phyloP scores from a whole-genome alignment of 2,888 invertebrate species.

The Diarsia dahlii region DNA sequence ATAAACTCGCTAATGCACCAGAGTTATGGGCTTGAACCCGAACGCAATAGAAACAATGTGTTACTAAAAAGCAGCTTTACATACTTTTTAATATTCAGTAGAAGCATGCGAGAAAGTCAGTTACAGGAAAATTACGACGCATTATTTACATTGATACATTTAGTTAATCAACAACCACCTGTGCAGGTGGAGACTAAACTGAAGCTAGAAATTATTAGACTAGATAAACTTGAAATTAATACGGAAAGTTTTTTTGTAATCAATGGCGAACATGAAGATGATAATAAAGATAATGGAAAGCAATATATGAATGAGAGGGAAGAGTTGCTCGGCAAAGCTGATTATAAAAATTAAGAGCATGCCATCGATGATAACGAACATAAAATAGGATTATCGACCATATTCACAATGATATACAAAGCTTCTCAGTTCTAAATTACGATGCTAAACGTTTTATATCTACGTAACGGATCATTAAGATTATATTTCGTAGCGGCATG shows the following conservation, averaged over 20 bases:
- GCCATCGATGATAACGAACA: slow-evolving; percentile 35
- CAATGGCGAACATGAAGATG: slow-evolving; percentile 17
- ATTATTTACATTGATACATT: slow-evolving; percentile 59
- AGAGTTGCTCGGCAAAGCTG: slow-evolving; percentile 31
- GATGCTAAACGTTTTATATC: slow-evolving; percentile 63
- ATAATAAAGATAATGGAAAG: slow-evolving; percentile 18
- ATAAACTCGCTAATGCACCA: slow-evolving; percentile 29
- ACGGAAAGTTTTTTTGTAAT: slow-evolving; percentile 23
- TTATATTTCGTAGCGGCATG: slow-evolving; percentile 53
- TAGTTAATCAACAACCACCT: slow-evolving; percentile 51
- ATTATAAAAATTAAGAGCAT: slow-evolving; percentile 41
- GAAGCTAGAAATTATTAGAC: slow-evolving; percentile 43
- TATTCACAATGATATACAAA: slow-evolving; percentile 43
- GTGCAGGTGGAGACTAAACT: slow-evolving; percentile 47
- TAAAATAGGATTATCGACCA: slow-evolving; percentile 50
- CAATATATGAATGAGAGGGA: slow-evolving; percentile 24
- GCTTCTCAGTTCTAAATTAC: slow-evolving; percentile 44
- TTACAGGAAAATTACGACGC: slow-evolving; percentile 59
- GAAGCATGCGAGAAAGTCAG: slow-evolving; percentile 32
- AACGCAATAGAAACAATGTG: slow-evolving; percentile 7
- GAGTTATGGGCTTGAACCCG: slow-evolving; percentile 32
- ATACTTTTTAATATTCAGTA: slow-evolving; percentile 38
- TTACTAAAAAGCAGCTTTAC: slow-evolving; percentile 24
- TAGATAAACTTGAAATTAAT: slow-evolving; percentile 40
- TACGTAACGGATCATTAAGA: slow-evolving; percentile 58